These are phyloP conservation scores for Drosophila sp. DNA, from an alignment of 1,140 invertebrate genomes.

Conservation along the genomic window DNA sequence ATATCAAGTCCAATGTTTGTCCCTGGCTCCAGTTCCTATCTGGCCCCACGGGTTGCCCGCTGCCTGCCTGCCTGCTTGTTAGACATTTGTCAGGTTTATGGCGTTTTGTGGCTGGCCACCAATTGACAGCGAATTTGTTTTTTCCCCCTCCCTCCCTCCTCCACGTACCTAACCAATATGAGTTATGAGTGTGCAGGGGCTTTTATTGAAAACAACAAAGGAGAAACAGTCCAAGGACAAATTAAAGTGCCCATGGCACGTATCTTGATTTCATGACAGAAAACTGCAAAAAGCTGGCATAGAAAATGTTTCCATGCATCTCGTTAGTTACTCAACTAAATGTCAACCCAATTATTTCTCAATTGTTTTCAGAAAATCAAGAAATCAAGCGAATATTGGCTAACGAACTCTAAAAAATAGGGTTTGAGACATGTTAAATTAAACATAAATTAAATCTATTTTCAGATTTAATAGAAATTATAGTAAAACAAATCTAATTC, in stretches of 20 bases:
- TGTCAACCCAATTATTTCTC: too few relatives aligned
- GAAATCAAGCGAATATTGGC: too few relatives aligned
- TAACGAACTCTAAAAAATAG: too few relatives aligned
- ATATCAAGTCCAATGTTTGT: conserved; percentile 60
- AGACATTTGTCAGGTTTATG: conserved; percentile 78
- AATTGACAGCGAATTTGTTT: conserved; percentile 74
- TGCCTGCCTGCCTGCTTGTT: conserved; percentile 36
- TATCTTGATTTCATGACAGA: too few relatives aligned
- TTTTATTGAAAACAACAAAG: conserved; percentile 3
- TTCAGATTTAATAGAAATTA: too few relatives aligned
- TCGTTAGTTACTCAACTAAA: too few relatives aligned
- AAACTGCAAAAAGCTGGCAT: too few relatives aligned
- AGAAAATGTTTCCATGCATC: too few relatives aligned
- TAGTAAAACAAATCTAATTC: too few relatives aligned
- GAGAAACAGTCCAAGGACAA: conserved; percentile 2
- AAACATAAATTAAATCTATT: too few relatives aligned
- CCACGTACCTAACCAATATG: conserved; percentile 20
- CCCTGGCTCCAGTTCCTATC: conserved; percentile 19
- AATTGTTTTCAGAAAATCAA: too few relatives aligned
- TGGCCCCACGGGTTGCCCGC: conserved; percentile 6
- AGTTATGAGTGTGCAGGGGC: conserved; percentile 20
- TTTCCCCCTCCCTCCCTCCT: conserved; percentile 16
- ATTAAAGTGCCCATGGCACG: not conserved
- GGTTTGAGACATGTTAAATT: too few relatives aligned
- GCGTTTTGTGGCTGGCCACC: conserved; percentile 71